Evolutionary conservation across 1,140 invertebrate species (phyloP).

Genomic region (Apocrypta bakeri): DNA sequence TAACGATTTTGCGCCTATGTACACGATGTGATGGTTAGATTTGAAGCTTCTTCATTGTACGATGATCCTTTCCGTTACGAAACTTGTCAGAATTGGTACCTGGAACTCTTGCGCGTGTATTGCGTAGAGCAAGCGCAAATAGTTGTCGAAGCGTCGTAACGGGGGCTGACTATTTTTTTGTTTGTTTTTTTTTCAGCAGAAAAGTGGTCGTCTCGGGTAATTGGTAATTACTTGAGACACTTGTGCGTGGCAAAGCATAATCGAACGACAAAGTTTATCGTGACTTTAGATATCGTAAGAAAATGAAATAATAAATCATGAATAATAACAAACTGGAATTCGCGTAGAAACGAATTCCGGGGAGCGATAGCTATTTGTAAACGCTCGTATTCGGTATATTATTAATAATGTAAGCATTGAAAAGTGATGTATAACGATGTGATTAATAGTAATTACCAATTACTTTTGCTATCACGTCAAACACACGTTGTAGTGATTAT

Average conservation of each 20-base stretch:
- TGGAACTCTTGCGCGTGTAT: not conserved
- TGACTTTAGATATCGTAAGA: not conserved
- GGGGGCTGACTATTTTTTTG: not conserved
- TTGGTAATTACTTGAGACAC: conserved; percentile 30
- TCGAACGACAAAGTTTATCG: not conserved
- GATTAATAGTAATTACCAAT: conserved; percentile 36
- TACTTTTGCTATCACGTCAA: conserved; percentile 26
- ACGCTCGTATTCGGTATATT: conserved; percentile 23
- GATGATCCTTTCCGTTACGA: not conserved
- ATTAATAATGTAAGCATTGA: conserved; percentile 15
- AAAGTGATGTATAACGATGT: not conserved
- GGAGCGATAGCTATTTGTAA: conserved; percentile 18
- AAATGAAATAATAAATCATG: not conserved
- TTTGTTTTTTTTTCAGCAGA: not conserved
- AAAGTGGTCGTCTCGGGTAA: conserved; percentile 14
- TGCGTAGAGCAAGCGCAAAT: not conserved
- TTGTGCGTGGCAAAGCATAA: not conserved
- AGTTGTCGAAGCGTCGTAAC: not conserved
- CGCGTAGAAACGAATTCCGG: not conserved
- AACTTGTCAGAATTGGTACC: not conserved
- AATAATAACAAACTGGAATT: not conserved
- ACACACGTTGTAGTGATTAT: conserved; percentile 37
- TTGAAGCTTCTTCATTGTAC: not conserved
- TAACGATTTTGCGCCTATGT: conserved; percentile 8
- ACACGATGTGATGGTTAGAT: not conserved